Conservation (phyloP, 2,797 vertebrate genomes). For the Miichthys miiuy region DNA sequence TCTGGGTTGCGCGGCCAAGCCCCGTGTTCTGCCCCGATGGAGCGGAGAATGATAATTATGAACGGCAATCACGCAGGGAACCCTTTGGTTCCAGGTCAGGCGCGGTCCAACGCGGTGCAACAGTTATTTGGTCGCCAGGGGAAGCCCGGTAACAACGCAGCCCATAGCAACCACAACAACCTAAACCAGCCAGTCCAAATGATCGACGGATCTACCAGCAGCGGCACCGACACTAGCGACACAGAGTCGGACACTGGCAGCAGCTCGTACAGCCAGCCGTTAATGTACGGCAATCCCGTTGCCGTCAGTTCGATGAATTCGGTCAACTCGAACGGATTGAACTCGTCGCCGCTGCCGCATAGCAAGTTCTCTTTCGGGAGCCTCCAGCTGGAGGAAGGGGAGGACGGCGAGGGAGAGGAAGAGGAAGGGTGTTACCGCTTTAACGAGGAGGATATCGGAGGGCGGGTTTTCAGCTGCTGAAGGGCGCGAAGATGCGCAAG, state of each 20-base stretch:
- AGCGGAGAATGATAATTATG: conserved; percentile 70
- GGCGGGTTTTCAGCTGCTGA: conserved; percentile 86
- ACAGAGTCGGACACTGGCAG: conserved; percentile 88
- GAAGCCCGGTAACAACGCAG: conserved; percentile 34
- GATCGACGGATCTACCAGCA: conserved; percentile 91
- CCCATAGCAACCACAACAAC: conserved; percentile 46
- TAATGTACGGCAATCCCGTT: conserved; percentile 87
- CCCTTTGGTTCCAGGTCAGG: conserved; percentile 68
- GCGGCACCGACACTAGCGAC: conserved; percentile 91
- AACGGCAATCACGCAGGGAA: conserved; percentile 80
- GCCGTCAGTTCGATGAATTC: conserved; percentile 72
- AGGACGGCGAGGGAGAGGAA: conserved; percentile 33
- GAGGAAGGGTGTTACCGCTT: conserved; percentile 82
- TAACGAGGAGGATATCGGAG: conserved; percentile 83
- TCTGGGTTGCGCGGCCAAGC: conserved; percentile 46
- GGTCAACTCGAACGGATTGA: conserved; percentile 66
- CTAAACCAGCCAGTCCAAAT: conserved; percentile 83
- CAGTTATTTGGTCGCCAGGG: conserved; percentile 72
- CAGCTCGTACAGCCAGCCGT: conserved; percentile 85
- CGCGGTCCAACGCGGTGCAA: conserved; percentile 78
- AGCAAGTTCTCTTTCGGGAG: conserved; percentile 85
- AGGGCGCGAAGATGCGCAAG: not conserved
- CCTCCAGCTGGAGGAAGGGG: conserved; percentile 84
- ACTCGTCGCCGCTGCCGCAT: conserved; percentile 81
- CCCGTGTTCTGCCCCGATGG: conserved; percentile 72